Conservation (phyloP, 2,113 vertebrate genomes). For the Paratilapia polleni region DNA sequence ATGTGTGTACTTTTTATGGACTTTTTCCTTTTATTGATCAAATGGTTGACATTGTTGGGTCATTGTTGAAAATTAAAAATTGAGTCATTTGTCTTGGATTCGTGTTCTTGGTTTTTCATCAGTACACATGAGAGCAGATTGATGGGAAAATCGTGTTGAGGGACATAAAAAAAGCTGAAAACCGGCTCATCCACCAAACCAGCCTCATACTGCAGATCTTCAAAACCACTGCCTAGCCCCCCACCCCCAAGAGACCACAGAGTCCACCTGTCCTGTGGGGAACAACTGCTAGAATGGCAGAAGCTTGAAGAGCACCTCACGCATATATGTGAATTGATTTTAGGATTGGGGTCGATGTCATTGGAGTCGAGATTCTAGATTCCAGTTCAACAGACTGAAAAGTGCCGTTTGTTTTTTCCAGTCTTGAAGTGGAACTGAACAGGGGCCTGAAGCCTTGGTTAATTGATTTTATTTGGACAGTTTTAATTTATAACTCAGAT, state of each 20-base stretch:
- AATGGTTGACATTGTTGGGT: not conserved
- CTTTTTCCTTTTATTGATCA: not conserved
- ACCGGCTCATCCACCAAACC: slow-evolving; percentile 99
- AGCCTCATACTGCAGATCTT: slow-evolving; percentile 99
- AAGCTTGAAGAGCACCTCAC: slow-evolving; percentile 80
- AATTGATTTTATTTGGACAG: slow-evolving; percentile 88
- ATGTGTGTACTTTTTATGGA: not conserved
- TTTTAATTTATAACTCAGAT: slow-evolving; percentile 96
- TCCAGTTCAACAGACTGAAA: slow-evolving; percentile 79
- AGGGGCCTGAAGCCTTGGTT: slow-evolving; percentile 64
- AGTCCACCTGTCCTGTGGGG: slow-evolving; percentile 18
- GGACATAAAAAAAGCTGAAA: too few species aligned
- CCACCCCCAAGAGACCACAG: slow-evolving; percentile 7
- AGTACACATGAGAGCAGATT: too few species aligned
- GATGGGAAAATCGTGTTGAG: too few species aligned
- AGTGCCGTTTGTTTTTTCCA: slow-evolving; percentile 78
- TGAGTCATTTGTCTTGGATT: not conserved
- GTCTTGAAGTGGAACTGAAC: slow-evolving; percentile 76
- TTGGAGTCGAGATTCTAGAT: slow-evolving; percentile 71
- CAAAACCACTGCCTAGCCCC: slow-evolving; percentile 93
- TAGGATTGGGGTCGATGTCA: slow-evolving; percentile 70
- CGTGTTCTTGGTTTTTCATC: too few species aligned
- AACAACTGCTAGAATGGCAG: slow-evolving; percentile 45
- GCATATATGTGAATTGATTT: slow-evolving; percentile 90
- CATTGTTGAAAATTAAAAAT: not conserved